Conservation (phyloP, 2,888 invertebrate genomes). For the Hypomecis punctinalis region DNA sequence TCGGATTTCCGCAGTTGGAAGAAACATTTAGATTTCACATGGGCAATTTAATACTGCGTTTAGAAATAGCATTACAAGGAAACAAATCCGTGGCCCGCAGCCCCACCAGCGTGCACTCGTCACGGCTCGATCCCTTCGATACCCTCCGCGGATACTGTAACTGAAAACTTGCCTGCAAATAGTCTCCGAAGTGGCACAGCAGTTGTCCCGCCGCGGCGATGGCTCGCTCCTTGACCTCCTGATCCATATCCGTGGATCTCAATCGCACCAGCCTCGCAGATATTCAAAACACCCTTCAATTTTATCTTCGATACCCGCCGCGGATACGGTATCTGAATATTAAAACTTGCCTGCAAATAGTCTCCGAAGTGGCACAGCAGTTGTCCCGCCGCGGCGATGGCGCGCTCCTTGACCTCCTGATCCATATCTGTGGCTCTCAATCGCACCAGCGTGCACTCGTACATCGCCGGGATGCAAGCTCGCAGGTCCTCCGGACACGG, state of each 20-base stretch:
- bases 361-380: conserved; percentile 93
- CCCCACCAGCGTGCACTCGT: too few relatives aligned
- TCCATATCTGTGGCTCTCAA: conserved; percentile 98
- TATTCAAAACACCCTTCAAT: too few relatives aligned
- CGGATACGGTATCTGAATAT: not conserved
- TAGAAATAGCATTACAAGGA: too few relatives aligned
- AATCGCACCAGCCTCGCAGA: conserved; percentile 91
- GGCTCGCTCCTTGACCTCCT: conserved; percentile 99
- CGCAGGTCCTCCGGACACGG: conserved; percentile 90
- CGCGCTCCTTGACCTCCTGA: conserved; percentile 99
- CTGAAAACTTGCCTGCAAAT: conserved; percentile 82
- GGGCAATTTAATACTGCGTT: too few relatives aligned
- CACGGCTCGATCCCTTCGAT: too few relatives aligned
- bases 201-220: conserved; percentile 99
- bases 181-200: conserved; percentile 96
- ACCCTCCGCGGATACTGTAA: too few relatives aligned
- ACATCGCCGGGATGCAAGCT: conserved; percentile 92
- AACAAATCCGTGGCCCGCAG: too few relatives aligned
- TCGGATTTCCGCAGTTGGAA: too few relatives aligned
- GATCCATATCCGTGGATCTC: conserved; percentile 98
- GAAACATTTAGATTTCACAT: too few relatives aligned
- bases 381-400: conserved; percentile 98
- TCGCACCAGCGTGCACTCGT: conserved; percentile 93
- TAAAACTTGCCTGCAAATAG: too few relatives aligned
- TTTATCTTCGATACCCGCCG: conserved; percentile 53